Base-by-base conservation (phyloP, 2,113 vertebrate genomes). In the Pachyramphus minor region DNA sequence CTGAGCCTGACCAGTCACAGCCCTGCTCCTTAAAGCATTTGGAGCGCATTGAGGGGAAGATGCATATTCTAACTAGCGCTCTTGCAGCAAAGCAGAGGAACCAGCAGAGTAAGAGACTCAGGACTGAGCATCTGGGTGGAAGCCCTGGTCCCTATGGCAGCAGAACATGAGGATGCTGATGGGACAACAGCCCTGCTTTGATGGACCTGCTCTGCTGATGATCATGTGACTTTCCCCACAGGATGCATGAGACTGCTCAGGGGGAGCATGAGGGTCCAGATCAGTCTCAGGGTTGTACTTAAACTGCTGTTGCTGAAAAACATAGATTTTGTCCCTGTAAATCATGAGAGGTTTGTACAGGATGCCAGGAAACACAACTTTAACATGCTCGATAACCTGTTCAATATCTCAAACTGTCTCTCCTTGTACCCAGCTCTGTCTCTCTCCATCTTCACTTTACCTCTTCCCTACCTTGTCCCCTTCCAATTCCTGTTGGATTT, bases 41-140 rank as follows among this genome's bases (percentile, higher is more conserved):
- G 37, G 72, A 83, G 9, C 24, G 16, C 1, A 8, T 1, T 39
- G n/a, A 87, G 58, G n/a, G 15, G 22, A 25, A 82, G 55, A 74
- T 0, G 0, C n/a, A 74, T 28, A 31, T 37, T 84, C 37, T 47
- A 27, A n/a, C 16, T 6, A 11, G 35, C 1, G 2, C 24, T 55
- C 12, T 68, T 2, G 0, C 45, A 63, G 71, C 14, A 19, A 15
- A 81, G 17, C 33, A 79, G 23, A 23, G 60, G 23, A 53, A 72
- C 21, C 45, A 66, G 62, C 31, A 58, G 55, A 55, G 55, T 8
- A 39, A 76, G 42, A 35, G 28, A 25, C n/a, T n/a, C 30, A 4
- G 30, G 49, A 27, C 12, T 2, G 1, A 60, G 31, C 28, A 20
- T 44, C 25, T 49, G 67, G 15, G 39, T 60, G 44, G 59, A 75